Conservation (phyloP, 2,113 vertebrate genomes). For the Willisornis vidua region DNA sequence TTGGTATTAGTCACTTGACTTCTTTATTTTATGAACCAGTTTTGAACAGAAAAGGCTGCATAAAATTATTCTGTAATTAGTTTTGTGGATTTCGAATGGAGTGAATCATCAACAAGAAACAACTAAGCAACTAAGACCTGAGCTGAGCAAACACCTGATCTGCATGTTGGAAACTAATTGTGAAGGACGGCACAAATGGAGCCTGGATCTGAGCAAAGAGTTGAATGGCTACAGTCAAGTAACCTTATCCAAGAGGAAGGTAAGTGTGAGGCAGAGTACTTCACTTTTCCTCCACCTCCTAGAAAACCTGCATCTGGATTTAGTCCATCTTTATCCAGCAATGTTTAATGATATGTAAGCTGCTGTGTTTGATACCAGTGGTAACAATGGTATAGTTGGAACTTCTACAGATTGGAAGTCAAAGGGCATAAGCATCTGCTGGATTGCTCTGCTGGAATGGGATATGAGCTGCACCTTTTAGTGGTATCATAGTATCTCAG, state of each 20-base stretch:
- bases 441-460: neutral
- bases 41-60: neutral
- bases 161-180: accelerated
- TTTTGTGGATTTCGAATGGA: neutral
- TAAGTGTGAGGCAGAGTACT: neutral
- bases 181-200: neutral
- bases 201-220: neutral
- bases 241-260: neutral
- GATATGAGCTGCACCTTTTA: neutral
- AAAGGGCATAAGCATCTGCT: neutral
- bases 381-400: neutral
- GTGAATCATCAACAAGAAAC: neutral
- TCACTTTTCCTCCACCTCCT: neutral
- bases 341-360: neutral
- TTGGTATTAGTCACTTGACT: neutral
- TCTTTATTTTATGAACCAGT: neutral
- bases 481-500: neutral
- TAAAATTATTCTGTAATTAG: neutral
- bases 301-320: neutral
- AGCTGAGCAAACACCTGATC: neutral
- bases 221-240: neutral
- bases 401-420: neutral
- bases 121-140: neutral
- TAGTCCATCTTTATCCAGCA: neutral
- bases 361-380: neutral